Evolutionary conservation across 2,888 invertebrate species (phyloP), one percentile per base, ranked within the genome.

Genomic region (Stegophylla sp.): DNA sequence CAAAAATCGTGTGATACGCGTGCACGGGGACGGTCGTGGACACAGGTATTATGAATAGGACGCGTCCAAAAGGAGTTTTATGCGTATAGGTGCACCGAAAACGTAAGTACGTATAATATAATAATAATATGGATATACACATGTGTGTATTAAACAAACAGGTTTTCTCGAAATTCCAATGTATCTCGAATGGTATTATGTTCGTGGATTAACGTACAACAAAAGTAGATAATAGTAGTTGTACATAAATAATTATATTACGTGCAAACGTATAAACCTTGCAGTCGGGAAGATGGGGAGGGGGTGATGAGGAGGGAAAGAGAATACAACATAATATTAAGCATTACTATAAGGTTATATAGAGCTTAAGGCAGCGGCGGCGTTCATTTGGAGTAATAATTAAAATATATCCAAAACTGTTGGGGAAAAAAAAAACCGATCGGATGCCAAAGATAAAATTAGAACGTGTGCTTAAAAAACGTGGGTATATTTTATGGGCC

Each of bases 391-490:
- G 53, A 26, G 34, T 43, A 66, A 76, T 56, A 67, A 76, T 76
- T 76, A 76, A 66, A 76, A 67, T 67, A 34, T 69, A 67, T 69
- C 59, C 66, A 51, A 69, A 71, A 61, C 71, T 26, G 71, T 59
- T 20, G 9, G 15, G 48, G 26, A n/a, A 41, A 34, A 59, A 45
- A 64, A 28, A 45, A 43, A 43, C 69, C 41, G 69, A 79, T 63
- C n/a, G 61, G 20, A 79, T 71, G 79, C 71, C 71, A 71, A 71
- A 79, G 79, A 79, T 71, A 79, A 79, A 79, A 71, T 79, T 79
- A 79, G 79, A 79, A 79, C 61, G 67, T 4, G 53, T 15, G 17
- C 59, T 17, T 61, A 41, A 71, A 34, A 75, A 76, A 76, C 75
- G 75, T 66, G 75, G 75, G 64, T 41, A 66, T 53, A 53, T 59